phyloP scores from a whole-genome alignment of 2,797 vertebrate species.

The Oreonectes daqikongensis region DNA sequence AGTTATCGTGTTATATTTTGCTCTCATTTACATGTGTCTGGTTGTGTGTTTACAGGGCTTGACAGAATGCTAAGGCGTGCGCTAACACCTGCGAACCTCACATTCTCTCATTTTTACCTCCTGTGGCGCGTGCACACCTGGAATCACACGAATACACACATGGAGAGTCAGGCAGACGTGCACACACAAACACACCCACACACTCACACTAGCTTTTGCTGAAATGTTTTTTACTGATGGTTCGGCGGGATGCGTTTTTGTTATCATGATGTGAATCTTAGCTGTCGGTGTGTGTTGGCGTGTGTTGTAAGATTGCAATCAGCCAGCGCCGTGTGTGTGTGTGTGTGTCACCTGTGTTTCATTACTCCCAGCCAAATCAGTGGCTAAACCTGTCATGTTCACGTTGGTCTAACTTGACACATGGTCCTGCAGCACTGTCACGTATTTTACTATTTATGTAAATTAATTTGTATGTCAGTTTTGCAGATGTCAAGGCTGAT shows the following conservation, averaged over 20 bases:
- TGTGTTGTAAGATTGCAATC: constrained; percentile 39
- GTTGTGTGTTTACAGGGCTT: constrained; percentile 49
- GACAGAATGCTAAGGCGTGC: constrained; percentile 66
- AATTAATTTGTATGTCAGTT: constrained; percentile 42
- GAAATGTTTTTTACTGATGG: constrained; percentile 35
- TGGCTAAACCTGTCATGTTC: constrained; percentile 31
- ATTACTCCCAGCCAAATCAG: constrained; percentile 45
- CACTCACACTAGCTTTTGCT: constrained; percentile 8
- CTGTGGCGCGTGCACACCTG: constrained; percentile 75
- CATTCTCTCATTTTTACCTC: constrained; percentile 68
- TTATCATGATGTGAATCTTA: constrained; percentile 29
- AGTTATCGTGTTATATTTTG: background rate
- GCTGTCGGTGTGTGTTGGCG: constrained; percentile 32
- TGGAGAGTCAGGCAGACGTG: background rate
- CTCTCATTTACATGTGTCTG: constrained; percentile 29
- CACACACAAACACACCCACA: constrained; percentile 17
- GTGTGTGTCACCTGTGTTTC: constrained; percentile 32
- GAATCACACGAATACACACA: constrained; percentile 50
- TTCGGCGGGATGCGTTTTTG: constrained; percentile 11
- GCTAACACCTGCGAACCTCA: constrained; percentile 73
- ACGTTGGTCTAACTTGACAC: constrained; percentile 30
- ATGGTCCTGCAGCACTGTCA: constrained; percentile 34
- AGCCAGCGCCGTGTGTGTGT: constrained; percentile 18
- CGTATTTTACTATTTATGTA: constrained; percentile 38
- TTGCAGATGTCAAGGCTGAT: constrained; percentile 16